These are phyloP conservation scores for Lordiphosa fenestrarum DNA, from an alignment of 2,888 invertebrate genomes.

Conservation along the genomic window DNA sequence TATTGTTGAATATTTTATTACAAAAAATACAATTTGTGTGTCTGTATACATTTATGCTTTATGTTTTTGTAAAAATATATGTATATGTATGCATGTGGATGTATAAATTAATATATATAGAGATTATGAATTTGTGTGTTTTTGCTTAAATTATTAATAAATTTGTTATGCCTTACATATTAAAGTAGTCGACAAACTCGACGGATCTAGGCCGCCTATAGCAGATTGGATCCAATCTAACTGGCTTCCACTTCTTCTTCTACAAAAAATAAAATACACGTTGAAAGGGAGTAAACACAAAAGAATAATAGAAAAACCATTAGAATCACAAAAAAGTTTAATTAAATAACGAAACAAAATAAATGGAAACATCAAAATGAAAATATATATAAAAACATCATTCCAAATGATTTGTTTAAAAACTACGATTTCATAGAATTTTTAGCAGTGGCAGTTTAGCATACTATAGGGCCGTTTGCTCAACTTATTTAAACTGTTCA, in stretches of 20 bases:
- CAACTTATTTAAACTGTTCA: no score
- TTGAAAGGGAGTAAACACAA: conserved; percentile 48
- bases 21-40: no score
- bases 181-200: conserved; percentile 79
- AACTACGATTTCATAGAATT: no score
- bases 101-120: conserved; percentile 46
- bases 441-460: no score
- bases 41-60: no score
- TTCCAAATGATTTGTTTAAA: conserved; percentile 8
- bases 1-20: no score
- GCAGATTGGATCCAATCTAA: conserved; percentile 80
- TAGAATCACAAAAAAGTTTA: conserved; percentile 43
- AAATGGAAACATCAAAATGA: conserved; percentile 13
- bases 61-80: no score
- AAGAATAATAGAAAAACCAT: conserved; percentile 33
- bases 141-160: conserved; percentile 21
- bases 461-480: no score
- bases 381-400: background rate
- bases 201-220: conserved; percentile 78
- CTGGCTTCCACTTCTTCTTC: conserved; percentile 80
- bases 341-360: conserved; percentile 30
- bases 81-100: no score
- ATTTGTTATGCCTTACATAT: conserved; percentile 59
- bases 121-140: conserved; percentile 32
- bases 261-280: conserved; percentile 48